phyloP scores from a whole-genome alignment of 2,113 vertebrate genomes.

The Nerophis ophidion region DNA sequence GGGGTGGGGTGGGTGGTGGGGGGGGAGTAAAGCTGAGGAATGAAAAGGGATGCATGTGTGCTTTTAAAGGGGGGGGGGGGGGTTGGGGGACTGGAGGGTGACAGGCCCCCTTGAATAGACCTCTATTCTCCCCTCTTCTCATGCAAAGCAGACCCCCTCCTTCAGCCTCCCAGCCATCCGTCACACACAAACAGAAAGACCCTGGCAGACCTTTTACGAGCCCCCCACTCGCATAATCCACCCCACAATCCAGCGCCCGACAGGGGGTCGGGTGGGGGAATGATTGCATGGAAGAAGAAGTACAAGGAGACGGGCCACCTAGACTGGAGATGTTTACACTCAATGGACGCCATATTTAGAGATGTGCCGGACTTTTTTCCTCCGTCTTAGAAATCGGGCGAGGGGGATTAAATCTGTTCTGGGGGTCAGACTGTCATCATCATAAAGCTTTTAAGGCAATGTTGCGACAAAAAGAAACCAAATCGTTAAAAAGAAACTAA shows the following conservation, averaged over 20 bases:
- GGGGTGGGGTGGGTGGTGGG: no score
- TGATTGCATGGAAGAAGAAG: conserved; percentile 3
- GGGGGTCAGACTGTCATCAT: no score
- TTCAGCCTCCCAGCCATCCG: conserved; percentile 76
- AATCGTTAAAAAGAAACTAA: no score
- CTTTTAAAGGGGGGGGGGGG: conserved; percentile 46
- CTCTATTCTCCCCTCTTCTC: conserved; percentile 76
- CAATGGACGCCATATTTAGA: no score
- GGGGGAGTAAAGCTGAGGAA: conserved; percentile 39
- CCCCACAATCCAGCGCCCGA: conserved; percentile 67
- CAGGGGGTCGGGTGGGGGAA: conserved; percentile 53
- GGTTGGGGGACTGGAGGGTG: conserved; percentile 68
- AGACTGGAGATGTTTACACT: background rate
- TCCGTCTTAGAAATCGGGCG: no score
- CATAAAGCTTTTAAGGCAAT: no score
- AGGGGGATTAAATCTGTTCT: no score
- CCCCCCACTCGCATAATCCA: conserved; percentile 74
- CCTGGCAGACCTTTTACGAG: conserved; percentile 77
- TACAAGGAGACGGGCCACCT: background rate
- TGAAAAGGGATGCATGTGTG: conserved; percentile 59
- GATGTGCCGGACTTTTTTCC: no score
- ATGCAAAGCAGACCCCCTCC: conserved; percentile 69
- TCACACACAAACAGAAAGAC: conserved; percentile 75
- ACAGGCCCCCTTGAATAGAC: conserved; percentile 71
- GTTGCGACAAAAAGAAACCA: no score